A percentile compares a stretch with the other conserved stretches of the same genome.
phyloP scores from a whole-genome alignment of 2,888 invertebrate genomes.

The Caenorhabditis macrosperma region DNA sequence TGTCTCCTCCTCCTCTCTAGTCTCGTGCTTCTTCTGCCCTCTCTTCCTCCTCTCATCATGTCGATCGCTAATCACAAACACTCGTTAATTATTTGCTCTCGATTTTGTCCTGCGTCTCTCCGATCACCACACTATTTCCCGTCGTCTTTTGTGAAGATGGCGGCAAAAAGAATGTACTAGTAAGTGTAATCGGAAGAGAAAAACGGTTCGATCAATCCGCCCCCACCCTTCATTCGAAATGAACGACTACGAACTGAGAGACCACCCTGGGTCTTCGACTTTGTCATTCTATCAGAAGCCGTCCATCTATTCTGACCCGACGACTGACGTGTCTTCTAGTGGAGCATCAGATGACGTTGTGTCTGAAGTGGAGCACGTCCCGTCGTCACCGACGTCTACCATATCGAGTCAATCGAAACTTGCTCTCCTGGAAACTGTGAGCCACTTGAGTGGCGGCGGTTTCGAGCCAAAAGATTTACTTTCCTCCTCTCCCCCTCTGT shows the following conservation, averaged over 20 bases:
- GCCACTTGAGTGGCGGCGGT: conserved; percentile 41
- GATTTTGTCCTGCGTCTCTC: conserved; percentile 25
- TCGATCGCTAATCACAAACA: conserved; percentile 51
- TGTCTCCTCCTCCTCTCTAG: background rate
- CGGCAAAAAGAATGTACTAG: conserved; percentile 46
- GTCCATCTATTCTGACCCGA: conserved; percentile 20
- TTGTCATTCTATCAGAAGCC: conserved; percentile 30
- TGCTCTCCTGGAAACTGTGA: conserved; percentile 11
- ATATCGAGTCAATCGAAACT: conserved; percentile 10
- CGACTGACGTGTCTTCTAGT: conserved; percentile 3
- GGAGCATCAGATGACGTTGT: conserved; percentile 16
- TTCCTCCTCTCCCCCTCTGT: conserved; percentile 25
- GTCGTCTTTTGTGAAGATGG: conserved; percentile 34
- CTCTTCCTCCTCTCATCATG: background rate
- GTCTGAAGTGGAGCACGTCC: conserved; percentile 17
- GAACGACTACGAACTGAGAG: conserved; percentile 34
- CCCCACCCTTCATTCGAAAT: conserved; percentile 16
- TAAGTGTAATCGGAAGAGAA: conserved; percentile 38
- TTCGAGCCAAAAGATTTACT: conserved; percentile 48
- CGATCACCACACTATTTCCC: conserved; percentile 23
- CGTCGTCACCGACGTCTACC: conserved; percentile 21
- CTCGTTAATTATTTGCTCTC: conserved; percentile 57
- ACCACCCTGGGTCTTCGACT: conserved; percentile 11
- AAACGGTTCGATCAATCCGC: conserved; percentile 28
- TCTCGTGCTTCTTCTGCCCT: background rate